These are phyloP conservation scores for Catagonus wagneri DNA, from an alignment of 2,113 vertebrate genomes.

Conservation along the genomic window DNA sequence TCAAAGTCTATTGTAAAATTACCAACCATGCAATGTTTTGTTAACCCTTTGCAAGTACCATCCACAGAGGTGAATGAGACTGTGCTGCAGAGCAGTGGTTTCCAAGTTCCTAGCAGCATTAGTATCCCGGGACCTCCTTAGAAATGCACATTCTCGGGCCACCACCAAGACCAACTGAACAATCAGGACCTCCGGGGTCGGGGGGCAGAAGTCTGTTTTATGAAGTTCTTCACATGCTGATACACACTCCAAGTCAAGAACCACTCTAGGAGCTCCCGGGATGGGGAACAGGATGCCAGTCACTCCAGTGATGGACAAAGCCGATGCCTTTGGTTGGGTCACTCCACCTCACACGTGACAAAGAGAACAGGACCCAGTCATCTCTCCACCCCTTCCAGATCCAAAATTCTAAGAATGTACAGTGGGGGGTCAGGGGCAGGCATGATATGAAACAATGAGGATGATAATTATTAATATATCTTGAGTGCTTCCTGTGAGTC, in stretches of 20 bases:
- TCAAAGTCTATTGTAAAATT: slow-evolving; percentile 59
- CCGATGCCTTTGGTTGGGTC: neutral
- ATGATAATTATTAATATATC: neutral
- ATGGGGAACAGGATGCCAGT: neutral
- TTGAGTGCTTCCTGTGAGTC: neutral
- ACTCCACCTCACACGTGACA: neutral
- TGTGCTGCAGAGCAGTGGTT: neutral
- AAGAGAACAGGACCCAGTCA: neutral
- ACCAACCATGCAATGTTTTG: slow-evolving; percentile 26
- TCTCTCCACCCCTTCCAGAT: neutral
- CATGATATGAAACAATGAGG: neutral
- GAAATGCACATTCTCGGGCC: neutral
- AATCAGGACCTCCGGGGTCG: neutral
- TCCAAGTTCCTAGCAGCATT: neutral
- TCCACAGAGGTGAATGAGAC: neutral
- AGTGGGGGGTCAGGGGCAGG: rapidly evolving
- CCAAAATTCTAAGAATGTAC: neutral
- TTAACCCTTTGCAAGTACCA: slow-evolving; percentile 44
- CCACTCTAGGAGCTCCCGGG: neutral
- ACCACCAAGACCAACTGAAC: neutral
- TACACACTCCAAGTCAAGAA: neutral
- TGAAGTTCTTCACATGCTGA: neutral
- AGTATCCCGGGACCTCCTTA: neutral
- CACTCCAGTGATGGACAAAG: too few species aligned
- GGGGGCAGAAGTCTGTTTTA: neutral